Evolutionary conservation across 2,888 invertebrate species (phyloP).

Genomic region (Baccha elongata): DNA sequence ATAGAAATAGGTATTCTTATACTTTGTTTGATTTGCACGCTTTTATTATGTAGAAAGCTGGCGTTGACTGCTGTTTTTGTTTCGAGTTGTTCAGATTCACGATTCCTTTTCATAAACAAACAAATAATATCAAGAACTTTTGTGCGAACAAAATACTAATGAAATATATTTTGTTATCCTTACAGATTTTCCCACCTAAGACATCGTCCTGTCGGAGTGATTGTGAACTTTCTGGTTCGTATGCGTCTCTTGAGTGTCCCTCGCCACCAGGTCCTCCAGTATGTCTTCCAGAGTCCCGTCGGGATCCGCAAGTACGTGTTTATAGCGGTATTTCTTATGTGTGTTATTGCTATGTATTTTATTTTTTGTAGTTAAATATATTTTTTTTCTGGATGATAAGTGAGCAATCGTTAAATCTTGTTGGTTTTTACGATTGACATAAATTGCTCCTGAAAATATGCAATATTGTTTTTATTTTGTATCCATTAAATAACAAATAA

Average conservation of each 20-base stretch:
- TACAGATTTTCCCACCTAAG: conserved; percentile 77
- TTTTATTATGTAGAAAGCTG: conserved; percentile 18
- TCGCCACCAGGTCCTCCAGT: conserved; percentile 78
- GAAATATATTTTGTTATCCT: conserved; percentile 61
- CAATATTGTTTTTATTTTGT: conserved; percentile 25
- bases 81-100: conserved; percentile 40
- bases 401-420: conserved; percentile 45
- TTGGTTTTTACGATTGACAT: conserved; percentile 40
- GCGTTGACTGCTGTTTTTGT: conserved; percentile 25
- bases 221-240: conserved; percentile 78
- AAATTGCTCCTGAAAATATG: conserved; percentile 54
- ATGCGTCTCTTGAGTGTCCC: conserved; percentile 79
- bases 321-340: conserved; percentile 54
- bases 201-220: conserved; percentile 77
- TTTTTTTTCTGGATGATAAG: conserved; percentile 43
- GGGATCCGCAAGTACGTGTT: conserved; percentile 78
- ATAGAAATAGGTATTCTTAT: conserved; percentile 28
- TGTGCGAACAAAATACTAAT: conserved; percentile 48
- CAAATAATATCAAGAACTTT: conserved; percentile 36
- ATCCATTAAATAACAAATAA: conserved; percentile 52
- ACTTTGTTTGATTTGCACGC: conserved; percentile 53
- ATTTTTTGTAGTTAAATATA: background rate
- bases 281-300: conserved; percentile 77
- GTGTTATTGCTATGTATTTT: conserved; percentile 33
- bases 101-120: conserved; percentile 28